phyloP scores from a whole-genome alignment of 2,888 invertebrate species.

The Drosophila antonietae region DNA sequence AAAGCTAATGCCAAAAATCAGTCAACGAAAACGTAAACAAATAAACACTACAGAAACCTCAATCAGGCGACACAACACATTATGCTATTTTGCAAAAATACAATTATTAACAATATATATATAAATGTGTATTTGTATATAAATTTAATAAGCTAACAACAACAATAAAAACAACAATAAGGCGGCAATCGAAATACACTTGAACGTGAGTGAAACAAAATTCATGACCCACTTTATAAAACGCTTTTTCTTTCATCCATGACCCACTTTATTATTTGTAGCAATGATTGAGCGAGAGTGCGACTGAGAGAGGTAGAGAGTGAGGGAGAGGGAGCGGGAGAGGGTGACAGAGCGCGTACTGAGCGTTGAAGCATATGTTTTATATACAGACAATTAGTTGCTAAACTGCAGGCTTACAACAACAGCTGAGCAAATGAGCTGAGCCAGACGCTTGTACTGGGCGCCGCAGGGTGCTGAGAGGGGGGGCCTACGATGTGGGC shows the following conservation, averaged over 20 bases:
- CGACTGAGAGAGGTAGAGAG: constrained; percentile 4
- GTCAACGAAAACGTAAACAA: constrained; percentile 1
- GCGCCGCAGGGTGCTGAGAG: constrained; percentile 4
- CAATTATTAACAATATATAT: constrained; percentile 7
- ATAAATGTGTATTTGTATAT: constrained; percentile 5
- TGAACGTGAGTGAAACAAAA: constrained; percentile 84
- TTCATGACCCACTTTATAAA: constrained; percentile 84
- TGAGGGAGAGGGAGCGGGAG: constrained; percentile 12
- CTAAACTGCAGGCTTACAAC: constrained; percentile 71
- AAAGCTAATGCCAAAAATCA: constrained; percentile 28
- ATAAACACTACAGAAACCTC: constrained; percentile 42
- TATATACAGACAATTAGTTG: constrained; percentile 75
- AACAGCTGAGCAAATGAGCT: constrained; percentile 71
- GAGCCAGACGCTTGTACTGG: constrained; percentile 25
- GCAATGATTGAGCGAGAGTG: constrained; percentile 60
- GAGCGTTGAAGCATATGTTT: constrained; percentile 68
- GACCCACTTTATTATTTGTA: constrained; percentile 83
- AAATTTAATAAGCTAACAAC: constrained; percentile 28
- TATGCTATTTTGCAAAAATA: constrained; percentile 53
- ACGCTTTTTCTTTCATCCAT: constrained; percentile 84
- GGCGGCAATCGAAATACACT: constrained; percentile 81
- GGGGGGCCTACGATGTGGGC: not conserved
- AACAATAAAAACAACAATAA: constrained; percentile 29
- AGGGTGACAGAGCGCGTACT: constrained; percentile 17
- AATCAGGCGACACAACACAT: constrained; percentile 55